A percentile compares a stretch with the other conserved stretches of the same genome.
Evolutionary conservation across 2,888 invertebrate genomes (phyloP).

Genomic region (Sesamia inferens): DNA sequence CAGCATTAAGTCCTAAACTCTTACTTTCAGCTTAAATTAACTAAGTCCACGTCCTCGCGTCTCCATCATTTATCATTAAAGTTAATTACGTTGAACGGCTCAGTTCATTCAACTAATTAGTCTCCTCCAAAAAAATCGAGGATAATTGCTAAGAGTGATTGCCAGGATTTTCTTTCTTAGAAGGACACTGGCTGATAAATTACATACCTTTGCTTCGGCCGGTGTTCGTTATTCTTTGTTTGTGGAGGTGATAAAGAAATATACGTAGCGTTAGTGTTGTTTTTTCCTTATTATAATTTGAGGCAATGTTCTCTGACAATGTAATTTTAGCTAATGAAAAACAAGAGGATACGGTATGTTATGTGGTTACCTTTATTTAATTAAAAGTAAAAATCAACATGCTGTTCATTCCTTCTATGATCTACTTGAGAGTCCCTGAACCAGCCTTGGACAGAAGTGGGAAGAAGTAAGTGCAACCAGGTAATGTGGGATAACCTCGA

Average conservation of each 20-base stretch:
- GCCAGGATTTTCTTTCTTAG: slow-evolving; percentile 82
- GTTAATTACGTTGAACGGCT: slow-evolving; percentile 84
- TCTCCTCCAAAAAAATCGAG: slow-evolving; percentile 83
- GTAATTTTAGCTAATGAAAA: slow-evolving; percentile 5
- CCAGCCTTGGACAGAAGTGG: background rate
- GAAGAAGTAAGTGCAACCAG: background rate
- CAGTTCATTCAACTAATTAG: slow-evolving; percentile 87
- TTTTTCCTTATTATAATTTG: background rate
- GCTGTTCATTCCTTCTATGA: background rate
- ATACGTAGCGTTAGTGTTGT: slow-evolving; percentile 9
- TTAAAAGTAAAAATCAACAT: background rate
- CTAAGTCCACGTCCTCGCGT: slow-evolving; percentile 67
- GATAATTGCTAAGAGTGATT: slow-evolving; percentile 86
- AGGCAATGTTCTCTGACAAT: background rate
- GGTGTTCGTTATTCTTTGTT: slow-evolving; percentile 62
- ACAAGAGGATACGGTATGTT: background rate
- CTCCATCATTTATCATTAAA: slow-evolving; percentile 83
- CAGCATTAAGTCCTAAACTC: slow-evolving; percentile 53
- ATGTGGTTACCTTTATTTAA: background rate
- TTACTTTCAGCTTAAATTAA: slow-evolving; percentile 61
- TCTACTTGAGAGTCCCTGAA: background rate
- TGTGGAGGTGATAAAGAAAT: slow-evolving; percentile 29
- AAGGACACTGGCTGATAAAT: slow-evolving; percentile 84
- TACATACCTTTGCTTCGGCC: slow-evolving; percentile 65
- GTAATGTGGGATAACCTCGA: background rate